Base-by-base conservation (phyloP, 2,888 invertebrate genomes). In the Griposia aprilina region DNA sequence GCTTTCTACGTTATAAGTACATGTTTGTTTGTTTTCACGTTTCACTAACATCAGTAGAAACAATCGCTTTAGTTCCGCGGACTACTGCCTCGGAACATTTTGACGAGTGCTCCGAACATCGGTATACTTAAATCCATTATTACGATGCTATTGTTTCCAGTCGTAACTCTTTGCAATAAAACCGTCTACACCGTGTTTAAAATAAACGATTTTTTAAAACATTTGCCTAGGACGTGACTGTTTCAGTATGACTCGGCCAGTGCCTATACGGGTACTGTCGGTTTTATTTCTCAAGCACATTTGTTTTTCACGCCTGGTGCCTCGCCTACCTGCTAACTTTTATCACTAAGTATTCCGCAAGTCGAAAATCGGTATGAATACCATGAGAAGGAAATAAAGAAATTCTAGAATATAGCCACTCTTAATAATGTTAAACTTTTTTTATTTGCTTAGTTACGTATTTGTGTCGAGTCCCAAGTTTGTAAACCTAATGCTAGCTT, bases 101-200 rank as follows among this genome's bases (percentile, higher is more conserved):
- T 30, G 8, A 20, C 26, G 70, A 50, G 50, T 67, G 66, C 41
- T 69, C 57, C 15, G 62, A 71, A 59, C 76, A 71, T 81, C 41
- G 30, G 50, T 72, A 72, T 63, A 74, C 69, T 80, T 80, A 81
- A 80, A 76, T 71, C 71, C 62, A 68, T 57, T 81, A 76, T 68
- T 81, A 72, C 71, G 71, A 76, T 63, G 81, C 76, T 81, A 81
- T 81, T 81, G 72, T 82, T 81, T 68, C 68, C 63, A 71, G 63
- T 81, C 82, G 82, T 76, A 81, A 81, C 82, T 76, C 59, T 67
- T 48, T 52, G 82, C 63, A 68, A 72, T 81, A 81, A 81, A 81
- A 81, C 66, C 63, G 62, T 76, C 71, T 70, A 52, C 81, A 82
- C 20, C 67, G 57, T 63, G 71, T 72, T 76, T 71, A 76, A 76